phyloP scores from a whole-genome alignment of 1,140 invertebrate genomes.

The Parasteatoda tepidariorum region DNA sequence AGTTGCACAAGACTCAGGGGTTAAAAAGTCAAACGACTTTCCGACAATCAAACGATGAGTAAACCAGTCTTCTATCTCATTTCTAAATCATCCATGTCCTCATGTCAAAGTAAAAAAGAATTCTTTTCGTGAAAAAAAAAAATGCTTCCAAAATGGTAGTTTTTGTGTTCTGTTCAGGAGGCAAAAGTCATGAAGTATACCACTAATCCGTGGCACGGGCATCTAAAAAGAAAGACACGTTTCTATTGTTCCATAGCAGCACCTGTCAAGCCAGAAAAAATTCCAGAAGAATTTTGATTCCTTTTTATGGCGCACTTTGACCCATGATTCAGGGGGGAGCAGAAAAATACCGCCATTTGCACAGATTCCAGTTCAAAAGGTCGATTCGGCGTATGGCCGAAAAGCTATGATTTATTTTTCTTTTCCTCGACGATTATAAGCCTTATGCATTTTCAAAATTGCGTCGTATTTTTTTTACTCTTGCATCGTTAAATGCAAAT shows the following conservation, averaged over 20 bases:
- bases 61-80: constrained; percentile 24
- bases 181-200: background rate
- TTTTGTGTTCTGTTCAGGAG: background rate
- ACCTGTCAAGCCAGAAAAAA: constrained; percentile 26
- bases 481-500: constrained; percentile 35
- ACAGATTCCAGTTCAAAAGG: constrained; percentile 45
- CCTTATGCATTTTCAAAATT: constrained; percentile 26
- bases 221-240: background rate
- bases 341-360: constrained; percentile 25
- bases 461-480: background rate
- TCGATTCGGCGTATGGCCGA: background rate
- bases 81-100: background rate
- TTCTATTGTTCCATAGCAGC: constrained; percentile 34
- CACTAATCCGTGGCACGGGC: background rate
- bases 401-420: constrained; percentile 27
- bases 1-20: too few relatives aligned
- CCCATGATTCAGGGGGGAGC: background rate
- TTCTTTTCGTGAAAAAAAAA: background rate
- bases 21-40: constrained; percentile 34
- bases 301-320: constrained; percentile 44
- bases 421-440: constrained; percentile 6
- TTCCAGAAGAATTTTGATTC: constrained; percentile 41
- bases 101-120: constrained; percentile 28
- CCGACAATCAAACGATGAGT: background rate
- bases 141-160: background rate